Evolutionary conservation across 2,113 vertebrate species (phyloP).

Genomic region (Paratilapia polleni): DNA sequence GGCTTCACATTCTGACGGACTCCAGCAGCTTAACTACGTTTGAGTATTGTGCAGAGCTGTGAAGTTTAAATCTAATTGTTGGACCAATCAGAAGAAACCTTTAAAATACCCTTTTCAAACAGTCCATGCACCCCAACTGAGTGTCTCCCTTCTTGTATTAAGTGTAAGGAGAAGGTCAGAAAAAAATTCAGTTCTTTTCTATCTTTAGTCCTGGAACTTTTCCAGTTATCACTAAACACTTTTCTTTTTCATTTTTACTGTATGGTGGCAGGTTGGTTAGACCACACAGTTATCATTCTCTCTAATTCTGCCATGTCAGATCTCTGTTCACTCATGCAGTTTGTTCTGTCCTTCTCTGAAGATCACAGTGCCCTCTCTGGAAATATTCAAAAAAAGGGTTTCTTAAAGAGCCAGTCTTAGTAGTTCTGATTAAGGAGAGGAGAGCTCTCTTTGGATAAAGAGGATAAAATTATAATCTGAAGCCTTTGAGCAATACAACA

Average conservation of each 20-base stretch:
- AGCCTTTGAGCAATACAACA: neutral
- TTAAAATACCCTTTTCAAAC: neutral
- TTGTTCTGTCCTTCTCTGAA: constrained; percentile 39
- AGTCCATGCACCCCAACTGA: too few species aligned
- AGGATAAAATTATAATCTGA: neutral
- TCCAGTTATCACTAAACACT: constrained; percentile 34
- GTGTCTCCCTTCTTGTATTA: neutral
- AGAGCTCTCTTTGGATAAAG: neutral
- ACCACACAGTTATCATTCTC: constrained; percentile 64
- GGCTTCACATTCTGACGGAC: neutral
- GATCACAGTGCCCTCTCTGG: constrained; percentile 26
- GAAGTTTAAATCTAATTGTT: neutral
- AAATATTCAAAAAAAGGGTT: neutral
- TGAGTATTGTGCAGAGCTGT: neutral
- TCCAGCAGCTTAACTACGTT: constrained; percentile 1
- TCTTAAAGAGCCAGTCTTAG: neutral
- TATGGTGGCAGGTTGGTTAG: constrained; percentile 45
- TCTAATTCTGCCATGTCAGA: constrained; percentile 52
- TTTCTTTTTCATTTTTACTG: constrained; percentile 38
- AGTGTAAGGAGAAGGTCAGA: constrained; percentile 25
- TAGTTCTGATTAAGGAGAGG: neutral
- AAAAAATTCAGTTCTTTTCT: neutral
- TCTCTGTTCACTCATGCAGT: constrained; percentile 39
- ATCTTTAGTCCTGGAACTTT: constrained; percentile 21
- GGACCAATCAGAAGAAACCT: neutral